Evolutionary conservation across 2,888 invertebrate species (phyloP).

Genomic region (Pandemis cinnamomeana): DNA sequence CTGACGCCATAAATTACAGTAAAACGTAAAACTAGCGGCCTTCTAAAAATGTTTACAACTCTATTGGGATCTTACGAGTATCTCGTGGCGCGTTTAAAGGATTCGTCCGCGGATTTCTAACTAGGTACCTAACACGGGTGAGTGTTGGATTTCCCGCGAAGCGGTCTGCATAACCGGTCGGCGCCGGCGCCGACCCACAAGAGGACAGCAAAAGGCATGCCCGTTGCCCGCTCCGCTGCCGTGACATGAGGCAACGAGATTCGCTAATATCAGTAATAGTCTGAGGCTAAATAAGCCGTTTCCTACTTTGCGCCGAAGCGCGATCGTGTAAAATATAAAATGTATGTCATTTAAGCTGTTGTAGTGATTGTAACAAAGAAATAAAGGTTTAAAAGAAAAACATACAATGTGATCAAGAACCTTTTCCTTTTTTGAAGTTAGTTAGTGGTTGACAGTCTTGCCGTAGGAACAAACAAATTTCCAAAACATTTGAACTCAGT

Average conservation of each 20-base stretch:
- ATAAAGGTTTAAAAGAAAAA: not conserved
- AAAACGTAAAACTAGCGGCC: conserved; percentile 3
- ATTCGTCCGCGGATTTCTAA: not conserved
- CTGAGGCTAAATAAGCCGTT: conserved; percentile 58
- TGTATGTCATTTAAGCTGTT: conserved; percentile 1
- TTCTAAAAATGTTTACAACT: conserved; percentile 6
- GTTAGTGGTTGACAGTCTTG: too few species aligned
- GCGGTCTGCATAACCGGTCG: not conserved
- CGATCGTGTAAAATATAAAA: conserved; percentile 15
- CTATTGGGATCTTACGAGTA: not conserved
- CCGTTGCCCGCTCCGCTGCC: not conserved
- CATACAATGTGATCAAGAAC: too few species aligned
- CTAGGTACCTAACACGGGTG: not conserved
- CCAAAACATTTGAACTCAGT: too few species aligned
- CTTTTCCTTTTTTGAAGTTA: too few species aligned
- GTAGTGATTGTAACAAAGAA: not conserved
- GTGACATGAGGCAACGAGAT: conserved; percentile 21
- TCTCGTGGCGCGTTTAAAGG: not conserved
- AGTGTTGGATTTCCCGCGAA: not conserved
- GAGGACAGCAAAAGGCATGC: not conserved
- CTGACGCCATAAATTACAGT: conserved; percentile 24
- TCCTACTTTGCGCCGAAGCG: conserved; percentile 64
- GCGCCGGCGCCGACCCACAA: not conserved
- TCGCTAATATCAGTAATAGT: conserved; percentile 44
- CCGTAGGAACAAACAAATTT: too few species aligned